phyloP scores from a whole-genome alignment of 2,797 vertebrate genomes.

The Clarias fuscus region DNA sequence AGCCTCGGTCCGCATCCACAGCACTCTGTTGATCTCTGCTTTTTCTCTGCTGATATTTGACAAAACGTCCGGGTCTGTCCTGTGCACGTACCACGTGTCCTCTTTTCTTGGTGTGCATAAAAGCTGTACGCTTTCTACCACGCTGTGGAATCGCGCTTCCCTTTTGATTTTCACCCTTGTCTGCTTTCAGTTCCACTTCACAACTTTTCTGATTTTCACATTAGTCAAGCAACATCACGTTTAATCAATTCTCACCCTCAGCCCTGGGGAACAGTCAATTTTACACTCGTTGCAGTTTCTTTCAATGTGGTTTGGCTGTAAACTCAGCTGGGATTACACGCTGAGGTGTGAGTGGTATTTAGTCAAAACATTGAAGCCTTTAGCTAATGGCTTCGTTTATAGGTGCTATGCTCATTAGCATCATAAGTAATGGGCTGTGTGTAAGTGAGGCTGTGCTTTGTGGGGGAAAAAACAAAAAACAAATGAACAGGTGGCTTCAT shows the following conservation, averaged over 20 bases:
- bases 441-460: conserved; percentile 71
- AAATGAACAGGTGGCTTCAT: conserved; percentile 76
- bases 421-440: conserved; percentile 66
- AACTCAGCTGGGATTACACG: conserved; percentile 40
- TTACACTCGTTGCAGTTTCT: conserved; percentile 18
- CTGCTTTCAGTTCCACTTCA: conserved; percentile 55
- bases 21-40: conserved; percentile 10
- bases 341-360: conserved; percentile 36
- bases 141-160: conserved; percentile 22
- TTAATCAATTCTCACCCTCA: conserved; percentile 61
- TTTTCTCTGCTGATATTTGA: not conserved
- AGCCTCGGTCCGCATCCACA: conserved; percentile 22
- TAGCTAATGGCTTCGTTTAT: conserved; percentile 37
- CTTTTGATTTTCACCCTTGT: conserved; percentile 9
- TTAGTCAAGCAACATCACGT: conserved; percentile 55
- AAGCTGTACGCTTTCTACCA: not conserved
- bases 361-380: conserved; percentile 48
- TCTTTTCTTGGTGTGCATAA: not conserved
- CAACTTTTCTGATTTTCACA: conserved; percentile 55
- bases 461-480: conserved; percentile 61
- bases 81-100: not conserved
- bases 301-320: conserved; percentile 43
- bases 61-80: not conserved
- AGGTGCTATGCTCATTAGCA: conserved; percentile 34
- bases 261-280: conserved; percentile 48